These are phyloP conservation scores for Drosophila bocki DNA, from an alignment of 1,140 invertebrate species.

Conservation along the genomic window DNA sequence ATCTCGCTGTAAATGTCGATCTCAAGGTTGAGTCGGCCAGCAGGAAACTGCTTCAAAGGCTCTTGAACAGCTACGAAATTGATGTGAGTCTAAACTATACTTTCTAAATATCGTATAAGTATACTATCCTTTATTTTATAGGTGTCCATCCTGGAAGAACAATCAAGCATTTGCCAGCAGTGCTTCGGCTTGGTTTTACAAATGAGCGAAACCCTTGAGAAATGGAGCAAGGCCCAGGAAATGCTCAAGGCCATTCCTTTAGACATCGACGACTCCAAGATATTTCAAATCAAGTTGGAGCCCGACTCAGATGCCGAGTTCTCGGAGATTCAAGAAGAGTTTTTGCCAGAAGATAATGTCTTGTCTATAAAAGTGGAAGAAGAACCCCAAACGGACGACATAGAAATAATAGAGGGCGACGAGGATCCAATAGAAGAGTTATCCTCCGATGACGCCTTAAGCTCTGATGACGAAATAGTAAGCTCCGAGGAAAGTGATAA, in stretches of 20 bases:
- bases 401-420: background rate
- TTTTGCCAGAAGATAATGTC: too few relatives aligned
- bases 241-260: background rate
- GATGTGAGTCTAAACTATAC: background rate
- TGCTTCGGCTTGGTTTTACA: background rate
- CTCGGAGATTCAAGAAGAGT: background rate
- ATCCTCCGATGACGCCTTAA: too few relatives aligned
- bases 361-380: background rate
- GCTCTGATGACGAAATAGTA: background rate
- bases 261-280: slow-evolving; percentile 23
- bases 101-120: background rate
- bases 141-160: background rate
- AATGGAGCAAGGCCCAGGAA: slow-evolving; percentile 13
- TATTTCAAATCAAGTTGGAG: slow-evolving; percentile 15
- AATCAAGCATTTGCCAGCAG: background rate
- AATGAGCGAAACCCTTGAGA: slow-evolving; percentile 4
- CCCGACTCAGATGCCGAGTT: background rate
- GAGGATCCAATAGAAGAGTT: background rate
- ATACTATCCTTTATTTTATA: background rate
- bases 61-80: slow-evolving; percentile 34
- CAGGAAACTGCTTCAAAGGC: slow-evolving; percentile 9
- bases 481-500: background rate
- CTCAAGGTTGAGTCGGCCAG: slow-evolving; percentile 6
- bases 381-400: background rate
- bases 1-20: background rate